A percentile compares a stretch with the other conserved stretches of the same genome.
Evolutionary conservation across 2,797 vertebrate genomes (phyloP).

Genomic region (Pteronotus mesoamericanus): DNA sequence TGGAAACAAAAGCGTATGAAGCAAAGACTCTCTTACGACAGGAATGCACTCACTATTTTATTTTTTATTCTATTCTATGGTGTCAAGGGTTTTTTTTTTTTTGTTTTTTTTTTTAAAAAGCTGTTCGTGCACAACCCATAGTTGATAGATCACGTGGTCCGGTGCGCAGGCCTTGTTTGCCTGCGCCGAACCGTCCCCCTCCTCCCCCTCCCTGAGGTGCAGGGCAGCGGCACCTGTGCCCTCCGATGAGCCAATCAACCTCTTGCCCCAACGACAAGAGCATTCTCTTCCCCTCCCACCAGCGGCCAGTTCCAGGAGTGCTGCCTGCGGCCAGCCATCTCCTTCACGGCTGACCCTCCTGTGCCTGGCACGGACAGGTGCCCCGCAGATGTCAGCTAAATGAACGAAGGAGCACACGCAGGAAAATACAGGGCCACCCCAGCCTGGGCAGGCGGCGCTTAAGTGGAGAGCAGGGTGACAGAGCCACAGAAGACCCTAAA

Average conservation of each 20-base stretch:
- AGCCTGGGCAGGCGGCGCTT: background rate
- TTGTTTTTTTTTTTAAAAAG: too few species aligned
- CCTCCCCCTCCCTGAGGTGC: background rate
- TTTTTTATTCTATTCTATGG: background rate
- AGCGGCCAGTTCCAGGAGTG: background rate
- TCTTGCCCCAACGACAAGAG: rapidly evolving
- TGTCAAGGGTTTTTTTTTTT: background rate
- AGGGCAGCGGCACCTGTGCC: background rate
- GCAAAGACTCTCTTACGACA: background rate
- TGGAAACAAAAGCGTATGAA: background rate
- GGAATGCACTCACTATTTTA: too few species aligned
- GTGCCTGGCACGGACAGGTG: background rate
- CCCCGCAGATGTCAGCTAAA: background rate
- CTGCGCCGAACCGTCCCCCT: too few species aligned
- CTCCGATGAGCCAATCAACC: rapidly evolving
- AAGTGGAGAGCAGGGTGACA: background rate
- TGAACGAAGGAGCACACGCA: background rate
- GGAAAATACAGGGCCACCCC: background rate
- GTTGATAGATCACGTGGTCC: background rate
- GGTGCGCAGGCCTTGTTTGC: background rate
- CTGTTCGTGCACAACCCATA: rapidly evolving
- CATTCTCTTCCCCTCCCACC: background rate
- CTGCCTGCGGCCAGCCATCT: background rate
- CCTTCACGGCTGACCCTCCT: background rate
- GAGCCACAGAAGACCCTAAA: background rate